These are phyloP conservation scores for Drosophila pseudoobscura DNA, from an alignment of 1,140 invertebrate species.

Conservation along the genomic window DNA sequence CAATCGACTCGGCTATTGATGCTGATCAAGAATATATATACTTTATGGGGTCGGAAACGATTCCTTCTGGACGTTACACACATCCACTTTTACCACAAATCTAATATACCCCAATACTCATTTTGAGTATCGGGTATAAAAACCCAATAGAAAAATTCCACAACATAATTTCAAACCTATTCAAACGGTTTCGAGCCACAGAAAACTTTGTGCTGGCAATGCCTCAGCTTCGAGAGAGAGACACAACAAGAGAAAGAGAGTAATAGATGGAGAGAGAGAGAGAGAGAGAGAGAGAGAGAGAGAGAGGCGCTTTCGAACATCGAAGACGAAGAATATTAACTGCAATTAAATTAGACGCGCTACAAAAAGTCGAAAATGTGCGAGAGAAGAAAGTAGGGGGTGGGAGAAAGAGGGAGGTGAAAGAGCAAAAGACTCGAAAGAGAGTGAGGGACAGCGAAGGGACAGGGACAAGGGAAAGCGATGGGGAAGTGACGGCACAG, in stretches of 20 bases:
- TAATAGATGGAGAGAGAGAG: neutral
- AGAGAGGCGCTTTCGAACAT: constrained; percentile 50
- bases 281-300: constrained; percentile 1
- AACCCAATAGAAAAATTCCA: no score
- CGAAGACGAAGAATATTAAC: constrained; percentile 60
- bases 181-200: neutral
- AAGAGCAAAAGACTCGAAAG: neutral
- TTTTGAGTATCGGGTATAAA: no score
- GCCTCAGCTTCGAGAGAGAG: neutral
- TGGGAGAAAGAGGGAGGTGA: neutral
- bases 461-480: no score
- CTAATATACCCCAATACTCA: no score
- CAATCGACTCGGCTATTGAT: no score
- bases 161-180: neutral
- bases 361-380: constrained; percentile 18
- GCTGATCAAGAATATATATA: no score
- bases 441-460: no score
- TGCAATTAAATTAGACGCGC: constrained; percentile 58
- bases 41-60: no score
- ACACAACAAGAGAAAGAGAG: no score
- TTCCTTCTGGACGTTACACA: no score
- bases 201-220: constrained; percentile 25
- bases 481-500: neutral
- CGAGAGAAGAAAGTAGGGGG: constrained; percentile 4
- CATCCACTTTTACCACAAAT: no score